Percentiles rank a stretch among this genome's conserved stretches.
phyloP scores from a whole-genome alignment of 2,888 invertebrate species.

The Athripsodes cinereus region DNA sequence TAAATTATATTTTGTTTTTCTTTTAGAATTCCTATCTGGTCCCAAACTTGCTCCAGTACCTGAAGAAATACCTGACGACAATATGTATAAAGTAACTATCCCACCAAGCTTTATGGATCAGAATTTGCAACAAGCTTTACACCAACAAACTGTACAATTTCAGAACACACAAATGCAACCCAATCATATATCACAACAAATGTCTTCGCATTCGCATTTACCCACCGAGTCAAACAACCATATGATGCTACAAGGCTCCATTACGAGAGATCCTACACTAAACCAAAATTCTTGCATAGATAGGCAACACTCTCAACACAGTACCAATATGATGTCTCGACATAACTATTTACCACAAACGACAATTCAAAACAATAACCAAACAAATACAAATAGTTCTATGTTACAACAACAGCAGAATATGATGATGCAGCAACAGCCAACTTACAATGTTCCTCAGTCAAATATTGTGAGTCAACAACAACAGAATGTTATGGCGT shows the following conservation, averaged over 20 bases:
- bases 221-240: slow-evolving; percentile 18
- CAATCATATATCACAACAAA: slow-evolving; percentile 39
- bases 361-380: slow-evolving; percentile 5
- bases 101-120: slow-evolving; percentile 22
- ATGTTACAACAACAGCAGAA: slow-evolving; percentile 15
- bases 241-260: slow-evolving; percentile 19
- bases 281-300: slow-evolving; percentile 6
- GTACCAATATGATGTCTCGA: slow-evolving; percentile 11
- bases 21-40: slow-evolving; percentile 50
- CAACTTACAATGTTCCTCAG: slow-evolving; percentile 14
- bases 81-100: slow-evolving; percentile 18
- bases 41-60: slow-evolving; percentile 55
- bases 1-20: slow-evolving; percentile 13
- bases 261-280: slow-evolving; percentile 10
- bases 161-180: slow-evolving; percentile 34
- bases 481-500: neutral
- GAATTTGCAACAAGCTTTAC: slow-evolving; percentile 34
- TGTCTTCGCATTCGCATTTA: slow-evolving; percentile 31
- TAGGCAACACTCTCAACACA: slow-evolving; percentile 9
- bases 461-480: slow-evolving; percentile 13
- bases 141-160: slow-evolving; percentile 38
- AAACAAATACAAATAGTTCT: slow-evolving; percentile 4
- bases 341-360: slow-evolving; percentile 13
- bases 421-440: slow-evolving; percentile 23
- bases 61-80: slow-evolving; percentile 42